Conservation (phyloP, 2,113 vertebrate genomes). For the Catharus minimus region DNA sequence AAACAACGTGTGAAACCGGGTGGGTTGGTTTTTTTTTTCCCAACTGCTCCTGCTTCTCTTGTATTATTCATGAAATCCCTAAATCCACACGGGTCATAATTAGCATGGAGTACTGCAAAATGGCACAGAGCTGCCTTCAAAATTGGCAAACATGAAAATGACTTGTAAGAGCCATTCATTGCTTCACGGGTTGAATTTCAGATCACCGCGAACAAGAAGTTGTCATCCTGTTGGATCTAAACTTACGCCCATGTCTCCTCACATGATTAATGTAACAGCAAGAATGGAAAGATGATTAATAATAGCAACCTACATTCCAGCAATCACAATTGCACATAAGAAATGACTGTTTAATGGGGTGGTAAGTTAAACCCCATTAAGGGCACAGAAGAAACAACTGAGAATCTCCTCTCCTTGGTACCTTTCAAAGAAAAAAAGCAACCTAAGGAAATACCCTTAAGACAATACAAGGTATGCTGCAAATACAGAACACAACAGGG, state of each 20-base stretch:
- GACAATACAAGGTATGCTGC: not conserved
- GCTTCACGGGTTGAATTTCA: not conserved
- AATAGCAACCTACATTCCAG: slow-evolving; percentile 55
- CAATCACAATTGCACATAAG: slow-evolving; percentile 53
- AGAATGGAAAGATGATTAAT: slow-evolving; percentile 39
- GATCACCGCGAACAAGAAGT: not conserved
- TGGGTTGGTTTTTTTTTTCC: not conserved
- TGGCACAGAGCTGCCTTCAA: not conserved
- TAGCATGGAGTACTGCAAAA: slow-evolving; percentile 33
- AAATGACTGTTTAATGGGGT: slow-evolving; percentile 56
- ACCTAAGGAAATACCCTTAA: not conserved
- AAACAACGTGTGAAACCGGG: slow-evolving; percentile 13
- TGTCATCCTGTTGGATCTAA: slow-evolving; percentile 14
- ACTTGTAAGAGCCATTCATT: slow-evolving; percentile 37
- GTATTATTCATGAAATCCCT: slow-evolving; percentile 23
- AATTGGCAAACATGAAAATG: slow-evolving; percentile 34
- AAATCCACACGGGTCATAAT: slow-evolving; percentile 21
- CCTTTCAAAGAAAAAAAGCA: not conserved
- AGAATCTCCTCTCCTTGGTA: not conserved
- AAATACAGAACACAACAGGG: not conserved
- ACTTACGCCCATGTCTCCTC: not conserved
- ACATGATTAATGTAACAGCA: slow-evolving; percentile 31
- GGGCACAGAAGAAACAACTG: slow-evolving; percentile 11
- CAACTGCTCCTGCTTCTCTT: not conserved
- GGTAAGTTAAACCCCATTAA: slow-evolving; percentile 40